Conservation (phyloP, 2,888 invertebrate species). For the Cerceris ruficornis region DNA sequence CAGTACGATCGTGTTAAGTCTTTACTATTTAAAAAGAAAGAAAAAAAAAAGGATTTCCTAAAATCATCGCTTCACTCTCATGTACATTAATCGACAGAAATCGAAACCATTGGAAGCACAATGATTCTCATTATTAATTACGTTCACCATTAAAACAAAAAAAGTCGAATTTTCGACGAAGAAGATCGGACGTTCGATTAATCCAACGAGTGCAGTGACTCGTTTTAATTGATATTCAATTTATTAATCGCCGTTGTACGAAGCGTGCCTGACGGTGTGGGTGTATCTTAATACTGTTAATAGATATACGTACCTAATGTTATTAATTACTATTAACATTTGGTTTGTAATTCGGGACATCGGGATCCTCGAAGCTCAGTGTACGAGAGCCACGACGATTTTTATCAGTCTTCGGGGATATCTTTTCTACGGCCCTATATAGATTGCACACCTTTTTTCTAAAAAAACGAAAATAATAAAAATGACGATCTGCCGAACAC, state of each 20-base stretch:
- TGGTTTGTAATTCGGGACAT: slow-evolving; percentile 58
- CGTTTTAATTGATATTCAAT: slow-evolving; percentile 40
- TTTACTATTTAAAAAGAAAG: too few species aligned
- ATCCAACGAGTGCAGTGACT: slow-evolving; percentile 29
- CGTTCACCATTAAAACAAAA: too few species aligned
- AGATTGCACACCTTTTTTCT: slow-evolving; percentile 12
- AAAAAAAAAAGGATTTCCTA: too few species aligned
- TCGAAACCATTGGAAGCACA: too few species aligned
- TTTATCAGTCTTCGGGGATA: slow-evolving; percentile 21
- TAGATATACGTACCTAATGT: slow-evolving; percentile 77
- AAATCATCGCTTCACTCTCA: too few species aligned
- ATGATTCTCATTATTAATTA: too few species aligned
- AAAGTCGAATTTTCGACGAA: too few species aligned
- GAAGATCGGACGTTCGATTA: background rate
- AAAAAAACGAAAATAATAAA: slow-evolving; percentile 15
- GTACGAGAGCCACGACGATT: slow-evolving; percentile 13
- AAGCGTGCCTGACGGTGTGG: slow-evolving; percentile 68
- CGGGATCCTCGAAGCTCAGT: slow-evolving; percentile 46
- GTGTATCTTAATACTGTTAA: slow-evolving; percentile 74
- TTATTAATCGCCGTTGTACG: slow-evolving; percentile 56
- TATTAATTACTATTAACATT: slow-evolving; percentile 69
- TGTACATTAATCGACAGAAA: background rate
- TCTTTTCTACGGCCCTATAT: slow-evolving; percentile 31
- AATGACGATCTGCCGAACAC: slow-evolving; percentile 17
- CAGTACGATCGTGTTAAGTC: background rate